These are phyloP conservation scores for Aurelia coerulea DNA, from an alignment of 30 jellyfish, hydroid and myxozoan genomes.

Conservation along the genomic window DNA sequence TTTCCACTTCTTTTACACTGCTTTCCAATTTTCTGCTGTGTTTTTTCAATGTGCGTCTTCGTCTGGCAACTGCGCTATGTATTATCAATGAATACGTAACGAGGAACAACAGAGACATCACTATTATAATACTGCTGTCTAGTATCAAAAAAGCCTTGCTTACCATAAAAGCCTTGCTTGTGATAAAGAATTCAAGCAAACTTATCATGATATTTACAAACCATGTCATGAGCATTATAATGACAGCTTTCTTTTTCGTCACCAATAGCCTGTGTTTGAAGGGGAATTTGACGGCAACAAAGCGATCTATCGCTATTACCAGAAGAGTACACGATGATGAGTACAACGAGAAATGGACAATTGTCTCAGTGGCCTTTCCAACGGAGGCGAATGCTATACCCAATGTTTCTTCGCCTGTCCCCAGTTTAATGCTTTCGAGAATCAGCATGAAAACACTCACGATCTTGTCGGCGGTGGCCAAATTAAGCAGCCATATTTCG, in stretches of 20 bases:
- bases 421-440: slow-evolving; percentile 3
- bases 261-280: slow-evolving; percentile 38
- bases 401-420: neutral
- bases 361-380: no score
- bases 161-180: neutral
- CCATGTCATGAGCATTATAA: neutral
- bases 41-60: neutral
- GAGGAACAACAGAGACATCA: neutral
- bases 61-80: neutral
- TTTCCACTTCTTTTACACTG: neutral
- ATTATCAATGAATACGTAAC: slow-evolving; percentile 2
- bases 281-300: slow-evolving; percentile 30
- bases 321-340: slow-evolving; percentile 3
- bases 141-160: neutral
- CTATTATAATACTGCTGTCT: neutral
- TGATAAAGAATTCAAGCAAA: no score
- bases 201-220: no score
- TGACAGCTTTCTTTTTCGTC: slow-evolving; percentile 37
- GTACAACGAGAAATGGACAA: slow-evolving; percentile 3
- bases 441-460: neutral
- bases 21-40: neutral
- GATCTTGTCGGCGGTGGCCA: slow-evolving; percentile 16
- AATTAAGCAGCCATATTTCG: slow-evolving; percentile 11
- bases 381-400: neutral
- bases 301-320: slow-evolving; percentile 13